These are phyloP conservation scores for Rhinolophus sinicus DNA, from an alignment of 2,113 vertebrate genomes.

Conservation along the genomic window DNA sequence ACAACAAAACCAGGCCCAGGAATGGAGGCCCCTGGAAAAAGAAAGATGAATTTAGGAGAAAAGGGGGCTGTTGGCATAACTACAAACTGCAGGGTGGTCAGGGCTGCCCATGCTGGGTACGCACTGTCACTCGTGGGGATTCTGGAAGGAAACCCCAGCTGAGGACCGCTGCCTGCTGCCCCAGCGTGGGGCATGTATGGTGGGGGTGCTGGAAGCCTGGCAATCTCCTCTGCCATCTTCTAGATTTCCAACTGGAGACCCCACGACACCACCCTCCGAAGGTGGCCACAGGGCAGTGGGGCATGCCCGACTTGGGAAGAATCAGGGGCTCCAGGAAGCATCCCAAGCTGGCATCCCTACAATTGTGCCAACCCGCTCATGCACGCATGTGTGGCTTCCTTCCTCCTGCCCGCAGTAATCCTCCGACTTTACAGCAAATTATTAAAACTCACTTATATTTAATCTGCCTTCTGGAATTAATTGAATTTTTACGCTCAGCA, in stretches of 20 bases:
- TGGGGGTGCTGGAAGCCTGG: rapidly evolving
- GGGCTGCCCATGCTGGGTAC: neutral
- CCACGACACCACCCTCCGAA: neutral
- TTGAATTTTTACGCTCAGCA: constrained; percentile 93
- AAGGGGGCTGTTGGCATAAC: neutral
- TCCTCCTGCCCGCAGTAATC: constrained; percentile 86
- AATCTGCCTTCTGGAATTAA: constrained; percentile 94
- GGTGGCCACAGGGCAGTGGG: rapidly evolving
- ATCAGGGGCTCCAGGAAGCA: constrained; percentile 49
- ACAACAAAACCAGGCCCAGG: neutral
- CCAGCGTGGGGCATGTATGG: rapidly evolving
- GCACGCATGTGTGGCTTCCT: constrained; percentile 55
- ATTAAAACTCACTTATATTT: constrained; percentile 94
- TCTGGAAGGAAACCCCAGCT: neutral
- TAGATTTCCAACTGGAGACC: neutral
- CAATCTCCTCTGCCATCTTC: rapidly evolving
- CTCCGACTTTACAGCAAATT: constrained; percentile 90
- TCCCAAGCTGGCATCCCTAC: constrained; percentile 42
- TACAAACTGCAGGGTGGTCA: neutral
- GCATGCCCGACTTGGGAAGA: neutral
- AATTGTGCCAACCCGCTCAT: constrained; percentile 62
- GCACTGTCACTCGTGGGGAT: rapidly evolving
- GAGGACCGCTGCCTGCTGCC: neutral
- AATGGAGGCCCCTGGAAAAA: neutral
- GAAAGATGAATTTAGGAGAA: neutral